These are phyloP conservation scores for Agriopis aurantiaria DNA, from an alignment of 2,888 invertebrate genomes.

Conservation along the genomic window DNA sequence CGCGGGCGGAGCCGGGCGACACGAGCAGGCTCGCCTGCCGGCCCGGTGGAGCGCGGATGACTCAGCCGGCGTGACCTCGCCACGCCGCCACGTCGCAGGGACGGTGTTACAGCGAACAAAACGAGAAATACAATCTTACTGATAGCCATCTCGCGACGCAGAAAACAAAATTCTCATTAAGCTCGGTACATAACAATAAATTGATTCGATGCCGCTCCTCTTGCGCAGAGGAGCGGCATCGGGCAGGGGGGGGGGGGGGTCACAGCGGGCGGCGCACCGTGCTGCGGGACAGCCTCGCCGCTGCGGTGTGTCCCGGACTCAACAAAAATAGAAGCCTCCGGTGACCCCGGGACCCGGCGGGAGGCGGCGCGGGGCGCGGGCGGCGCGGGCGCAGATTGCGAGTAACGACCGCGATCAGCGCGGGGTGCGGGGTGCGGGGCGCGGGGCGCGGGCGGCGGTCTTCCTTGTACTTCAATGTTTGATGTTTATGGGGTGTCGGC, in stretches of 20 bases:
- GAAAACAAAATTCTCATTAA: constrained; percentile 47
- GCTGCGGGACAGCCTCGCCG: constrained; percentile 3
- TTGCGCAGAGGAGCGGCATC: constrained; percentile 31
- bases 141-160: constrained; percentile 41
- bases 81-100: not conserved
- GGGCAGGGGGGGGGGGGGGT: constrained; percentile 10
- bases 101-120: constrained; percentile 12
- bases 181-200: constrained; percentile 43
- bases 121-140: constrained; percentile 17
- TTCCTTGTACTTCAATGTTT: constrained; percentile 29
- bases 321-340: constrained; percentile 54
- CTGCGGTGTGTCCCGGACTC: constrained; percentile 46
- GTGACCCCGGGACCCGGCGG: constrained; percentile 46
- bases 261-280: not conserved
- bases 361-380: constrained; percentile 4
- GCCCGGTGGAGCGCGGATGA: not conserved
- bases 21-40: not conserved
- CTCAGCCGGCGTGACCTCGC: not conserved
- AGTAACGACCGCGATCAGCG: constrained; percentile 41
- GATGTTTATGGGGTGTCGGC: constrained; percentile 40
- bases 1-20: not conserved
- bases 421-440: constrained; percentile 7
- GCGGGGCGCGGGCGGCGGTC: not conserved
- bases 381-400: constrained; percentile 29
- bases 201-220: too few species aligned